Evolutionary conservation across 2,888 invertebrate species (phyloP), one percentile per base, ranked within the genome.

Genomic region (Agrilus biguttatus): DNA sequence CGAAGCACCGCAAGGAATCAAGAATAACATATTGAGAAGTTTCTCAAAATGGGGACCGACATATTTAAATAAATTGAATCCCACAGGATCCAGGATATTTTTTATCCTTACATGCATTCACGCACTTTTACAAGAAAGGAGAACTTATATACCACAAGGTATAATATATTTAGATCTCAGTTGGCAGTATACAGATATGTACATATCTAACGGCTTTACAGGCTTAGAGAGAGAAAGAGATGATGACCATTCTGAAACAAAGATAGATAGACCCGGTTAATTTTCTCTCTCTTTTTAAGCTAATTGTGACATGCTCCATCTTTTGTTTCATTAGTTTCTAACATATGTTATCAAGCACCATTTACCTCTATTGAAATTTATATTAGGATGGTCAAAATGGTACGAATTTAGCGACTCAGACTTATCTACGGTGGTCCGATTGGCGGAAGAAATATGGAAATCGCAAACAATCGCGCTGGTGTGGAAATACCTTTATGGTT

Each of bases 341-440:
- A n/a, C n/a, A n/a, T n/a, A n/a, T n/a, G n/a, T n/a, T n/a, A n/a
- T n/a, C n/a, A n/a, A n/a, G n/a, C n/a, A n/a, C n/a, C n/a, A n/a
- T n/a, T n/a, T n/a, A n/a, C n/a, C n/a, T n/a, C n/a, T 2, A 28
- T 10, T 28, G 28, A 28, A 28, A 38, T 14, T 14, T 36, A 60
- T 66, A 42, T 56, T 61, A 58, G 86, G 90, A 0, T 92, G 91
- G 91, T 83, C 83, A 1, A 86, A 83, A 59, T 78, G 78, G 59
- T 92, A 93, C 64, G 90, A 92, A 58, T 92, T 92, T 66, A 83
- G 81, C 41, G 80, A 83, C 53, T 74, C 83, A 0, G 92, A 92
- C 63, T 68, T 90, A 1, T 72, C 78, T 40, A 83, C 86, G 5
- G 84, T 83, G 1, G 70, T 79, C 34, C 78, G 80, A 47, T 68